A percentile compares a stretch with the other conserved stretches of the same genome.
Evolutionary conservation across 2,797 vertebrate species (phyloP).

Genomic region (Sphenodon punctatus): DNA sequence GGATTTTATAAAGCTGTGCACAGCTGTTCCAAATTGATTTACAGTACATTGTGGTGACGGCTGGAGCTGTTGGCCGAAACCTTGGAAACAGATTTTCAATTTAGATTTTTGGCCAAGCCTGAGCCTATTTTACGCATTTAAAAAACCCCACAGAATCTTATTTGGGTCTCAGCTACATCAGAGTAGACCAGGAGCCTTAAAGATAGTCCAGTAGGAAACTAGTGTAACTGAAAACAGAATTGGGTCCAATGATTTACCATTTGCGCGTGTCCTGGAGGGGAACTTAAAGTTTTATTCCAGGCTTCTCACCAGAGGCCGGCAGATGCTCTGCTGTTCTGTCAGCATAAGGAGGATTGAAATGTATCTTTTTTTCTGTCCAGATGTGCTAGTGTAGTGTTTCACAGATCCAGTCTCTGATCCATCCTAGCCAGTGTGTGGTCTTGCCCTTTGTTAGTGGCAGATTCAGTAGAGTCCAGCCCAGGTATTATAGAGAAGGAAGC

Average conservation of each 20-base stretch:
- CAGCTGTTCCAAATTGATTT: not conserved
- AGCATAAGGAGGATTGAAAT: constrained; percentile 22
- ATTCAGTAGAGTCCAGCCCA: too few relatives aligned
- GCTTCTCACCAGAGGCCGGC: not conserved
- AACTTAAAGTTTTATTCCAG: constrained; percentile 11
- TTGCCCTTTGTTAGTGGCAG: not conserved
- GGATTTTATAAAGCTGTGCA: not conserved
- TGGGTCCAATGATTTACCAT: not conserved
- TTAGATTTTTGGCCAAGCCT: constrained; percentile 25
- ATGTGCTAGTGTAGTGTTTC: constrained; percentile 42
- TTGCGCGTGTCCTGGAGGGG: not conserved
- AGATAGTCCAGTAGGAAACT: not conserved
- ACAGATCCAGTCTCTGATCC: not conserved
- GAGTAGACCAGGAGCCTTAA: not conserved
- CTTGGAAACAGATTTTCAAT: constrained; percentile 36
- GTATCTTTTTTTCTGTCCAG: constrained; percentile 7
- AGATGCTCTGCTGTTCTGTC: not conserved
- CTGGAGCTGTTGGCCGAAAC: constrained; percentile 27
- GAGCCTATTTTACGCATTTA: constrained; percentile 25
- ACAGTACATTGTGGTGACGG: rapidly evolving
- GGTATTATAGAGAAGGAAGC: too few relatives aligned
- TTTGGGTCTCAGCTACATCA: not conserved
- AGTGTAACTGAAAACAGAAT: not conserved
- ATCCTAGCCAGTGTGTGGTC: not conserved
- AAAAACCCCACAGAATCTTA: not conserved